These are phyloP conservation scores for Encarsia formosa DNA, from an alignment of 2,888 invertebrate species.

Conservation along the genomic window DNA sequence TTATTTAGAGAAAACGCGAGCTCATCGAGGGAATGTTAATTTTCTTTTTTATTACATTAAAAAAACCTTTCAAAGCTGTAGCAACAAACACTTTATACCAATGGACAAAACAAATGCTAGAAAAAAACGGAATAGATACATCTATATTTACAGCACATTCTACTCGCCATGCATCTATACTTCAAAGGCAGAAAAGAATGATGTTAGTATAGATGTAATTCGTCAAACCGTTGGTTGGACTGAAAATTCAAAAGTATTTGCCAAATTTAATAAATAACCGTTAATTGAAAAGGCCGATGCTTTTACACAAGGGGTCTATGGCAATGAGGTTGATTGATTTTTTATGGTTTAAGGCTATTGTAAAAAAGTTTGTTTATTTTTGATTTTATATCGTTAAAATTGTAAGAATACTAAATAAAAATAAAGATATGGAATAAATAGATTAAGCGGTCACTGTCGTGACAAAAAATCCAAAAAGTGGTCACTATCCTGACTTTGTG, in stretches of 20 bases:
- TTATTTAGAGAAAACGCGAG: conserved; percentile 13
- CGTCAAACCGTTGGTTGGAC: conserved; percentile 23
- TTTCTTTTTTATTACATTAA: conserved; percentile 16
- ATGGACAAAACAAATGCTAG: conserved; percentile 12
- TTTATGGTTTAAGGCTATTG: no score
- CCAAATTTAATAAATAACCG: conserved; percentile 11
- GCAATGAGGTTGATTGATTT: background rate
- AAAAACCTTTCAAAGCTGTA: conserved; percentile 12
- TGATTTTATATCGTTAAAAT: no score
- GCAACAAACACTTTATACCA: conserved; percentile 10
- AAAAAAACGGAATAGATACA: conserved; percentile 7
- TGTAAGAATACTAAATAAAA: no score
- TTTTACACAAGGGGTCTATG: background rate
- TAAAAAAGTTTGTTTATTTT: no score
- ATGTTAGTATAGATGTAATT: conserved; percentile 12
- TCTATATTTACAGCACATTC: conserved; percentile 13
- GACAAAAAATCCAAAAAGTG: no score
- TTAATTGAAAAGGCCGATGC: background rate
- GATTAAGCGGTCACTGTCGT: no score
- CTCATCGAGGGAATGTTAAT: conserved; percentile 2
- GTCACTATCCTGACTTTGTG: no score
- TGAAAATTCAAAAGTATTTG: conserved; percentile 12
- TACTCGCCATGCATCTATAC: conserved; percentile 21
- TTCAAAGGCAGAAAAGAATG: conserved; percentile 18
- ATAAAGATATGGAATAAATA: no score